These are phyloP conservation scores for Enteromius paludinosus DNA, from an alignment of 2,797 vertebrate genomes.

Conservation along the genomic window DNA sequence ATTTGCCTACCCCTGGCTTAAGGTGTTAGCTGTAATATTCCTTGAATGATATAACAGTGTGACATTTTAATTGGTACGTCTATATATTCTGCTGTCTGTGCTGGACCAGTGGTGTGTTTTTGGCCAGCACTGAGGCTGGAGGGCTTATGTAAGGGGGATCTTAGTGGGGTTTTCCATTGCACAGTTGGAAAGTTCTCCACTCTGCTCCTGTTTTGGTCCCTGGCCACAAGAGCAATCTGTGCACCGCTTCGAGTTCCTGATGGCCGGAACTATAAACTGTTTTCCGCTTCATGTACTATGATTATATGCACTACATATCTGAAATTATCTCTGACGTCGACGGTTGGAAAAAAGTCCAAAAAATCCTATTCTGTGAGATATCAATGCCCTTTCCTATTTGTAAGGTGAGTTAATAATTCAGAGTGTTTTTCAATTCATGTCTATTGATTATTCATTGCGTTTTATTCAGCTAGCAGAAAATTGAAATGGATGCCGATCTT, in stretches of 20 bases:
- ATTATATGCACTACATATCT: background rate
- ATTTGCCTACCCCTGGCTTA: too few relatives aligned
- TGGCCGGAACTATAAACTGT: constrained; percentile 41
- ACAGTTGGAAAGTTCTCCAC: constrained; percentile 55
- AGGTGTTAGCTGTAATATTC: background rate
- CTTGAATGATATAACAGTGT: background rate
- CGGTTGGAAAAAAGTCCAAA: background rate
- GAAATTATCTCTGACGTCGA: background rate
- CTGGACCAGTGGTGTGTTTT: constrained; percentile 25
- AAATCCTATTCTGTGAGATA: background rate
- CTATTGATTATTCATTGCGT: constrained; percentile 36
- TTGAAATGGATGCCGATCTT: constrained; percentile 12
- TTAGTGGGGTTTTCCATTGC: constrained; percentile 47
- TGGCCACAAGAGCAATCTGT: constrained; percentile 63
- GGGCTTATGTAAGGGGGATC: constrained; percentile 47
- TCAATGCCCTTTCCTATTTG: background rate
- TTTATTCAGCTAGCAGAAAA: constrained; percentile 8
- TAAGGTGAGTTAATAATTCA: constrained; percentile 27
- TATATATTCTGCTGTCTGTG: background rate
- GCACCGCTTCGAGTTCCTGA: constrained; percentile 41
- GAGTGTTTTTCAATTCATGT: constrained; percentile 3
- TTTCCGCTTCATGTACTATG: constrained; percentile 30
- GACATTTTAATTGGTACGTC: background rate
- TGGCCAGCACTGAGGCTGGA: constrained; percentile 22
- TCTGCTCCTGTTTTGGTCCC: constrained; percentile 57